Evolutionary conservation across 2,797 vertebrate genomes (phyloP), one percentile per base, ranked within the genome.

Genomic region (Xerus rutilus): DNA sequence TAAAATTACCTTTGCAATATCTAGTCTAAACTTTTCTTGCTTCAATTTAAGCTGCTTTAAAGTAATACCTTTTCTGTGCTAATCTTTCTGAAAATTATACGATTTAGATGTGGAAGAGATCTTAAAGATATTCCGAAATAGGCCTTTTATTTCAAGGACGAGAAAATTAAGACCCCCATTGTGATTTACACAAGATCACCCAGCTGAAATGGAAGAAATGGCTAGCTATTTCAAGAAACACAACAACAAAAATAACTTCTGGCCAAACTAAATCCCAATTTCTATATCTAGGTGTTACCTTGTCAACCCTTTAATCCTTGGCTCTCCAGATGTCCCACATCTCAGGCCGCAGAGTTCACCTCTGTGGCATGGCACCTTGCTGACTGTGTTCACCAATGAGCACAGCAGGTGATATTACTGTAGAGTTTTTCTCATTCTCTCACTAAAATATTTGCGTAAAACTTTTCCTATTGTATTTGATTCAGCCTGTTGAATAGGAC

Each of bases 1-100:
- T 70, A 67, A 64, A 6, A 6, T 72, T 57, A 12, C 3, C 23
- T 88, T 70, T 91, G 28, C 3, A 13, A 7, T 32, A 54, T 59
- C 11, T 39, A 82, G 23, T 62, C 39, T 92, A 54, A 49, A 62
- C 45, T 79, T 47, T 70, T 73, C 77, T 83, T 54, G 32, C 28
- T 67, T 70, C 59, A n/a, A 10, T 74, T 52, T 89, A 72, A n/a
- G 49, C 21, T 96, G 67, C 86, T 95, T 90, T 91, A 93, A 86
- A 28, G 76, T 54, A 95, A 89, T 81, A 74, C 15, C 6, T 83
- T 93, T 49, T 78, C 69, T 69, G 20, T 62, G 64, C 7, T 73
- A 86, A 62, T 35, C 70, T 72, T 90, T 76, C 28, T 69, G 21
- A 86, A 59, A 91, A 86, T 77, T 76, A 76, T 13, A 32, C n/a